Conservation (phyloP, 2,797 vertebrate species). For the Zalophus californianus region DNA sequence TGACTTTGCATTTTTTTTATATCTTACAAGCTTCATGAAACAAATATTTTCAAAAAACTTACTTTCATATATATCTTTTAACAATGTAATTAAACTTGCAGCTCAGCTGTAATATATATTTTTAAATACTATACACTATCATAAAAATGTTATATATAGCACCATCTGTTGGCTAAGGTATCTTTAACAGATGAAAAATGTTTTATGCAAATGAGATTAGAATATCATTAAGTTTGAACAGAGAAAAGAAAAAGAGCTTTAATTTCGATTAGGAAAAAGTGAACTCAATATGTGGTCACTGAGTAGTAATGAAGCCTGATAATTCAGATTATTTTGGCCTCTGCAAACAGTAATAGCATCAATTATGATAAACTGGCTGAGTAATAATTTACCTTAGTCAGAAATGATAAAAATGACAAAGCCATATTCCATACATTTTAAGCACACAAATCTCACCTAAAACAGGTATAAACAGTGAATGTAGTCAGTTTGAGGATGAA, state of each 20-base stretch:
- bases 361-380: background rate
- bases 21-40: slow-evolving; percentile 77
- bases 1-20: slow-evolving; percentile 68
- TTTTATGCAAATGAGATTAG: slow-evolving; percentile 79
- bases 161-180: slow-evolving; percentile 88
- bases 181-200: slow-evolving; percentile 85
- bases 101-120: slow-evolving; percentile 74
- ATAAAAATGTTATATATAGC: slow-evolving; percentile 86
- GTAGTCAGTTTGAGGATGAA: background rate
- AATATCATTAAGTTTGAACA: slow-evolving; percentile 69
- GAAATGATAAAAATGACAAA: slow-evolving; percentile 4
- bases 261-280: slow-evolving; percentile 7
- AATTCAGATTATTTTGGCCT: slow-evolving; percentile 39
- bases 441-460: background rate
- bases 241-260: slow-evolving; percentile 66
- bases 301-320: background rate
- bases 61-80: slow-evolving; percentile 78
- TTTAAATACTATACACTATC: slow-evolving; percentile 76
- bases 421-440: background rate
- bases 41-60: slow-evolving; percentile 80
- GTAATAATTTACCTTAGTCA: slow-evolving; percentile 1
- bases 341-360: background rate
- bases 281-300: background rate
- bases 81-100: slow-evolving; percentile 83
- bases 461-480: background rate